A percentile compares a stretch with the other conserved stretches of the same genome.
Conservation (phyloP, 2,888 invertebrate species). For the Drosophila dives region DNA sequence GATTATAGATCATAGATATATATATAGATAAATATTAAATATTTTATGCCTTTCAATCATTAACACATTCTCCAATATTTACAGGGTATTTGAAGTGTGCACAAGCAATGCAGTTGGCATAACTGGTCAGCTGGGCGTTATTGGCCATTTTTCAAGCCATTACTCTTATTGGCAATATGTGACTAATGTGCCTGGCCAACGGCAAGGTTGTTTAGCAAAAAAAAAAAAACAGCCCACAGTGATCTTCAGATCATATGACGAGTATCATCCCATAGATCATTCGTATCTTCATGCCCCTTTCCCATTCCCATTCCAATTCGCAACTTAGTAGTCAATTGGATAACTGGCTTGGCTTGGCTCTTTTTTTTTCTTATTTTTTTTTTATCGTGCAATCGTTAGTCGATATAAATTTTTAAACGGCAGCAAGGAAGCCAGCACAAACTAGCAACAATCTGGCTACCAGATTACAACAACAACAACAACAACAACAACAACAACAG, state of each 20-base stretch:
- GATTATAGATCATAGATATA: not conserved
- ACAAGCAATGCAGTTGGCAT: conserved; percentile 5
- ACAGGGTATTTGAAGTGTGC: conserved; percentile 32
- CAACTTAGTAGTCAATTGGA: conserved; percentile 45
- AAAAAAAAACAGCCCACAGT: conserved; percentile 30
- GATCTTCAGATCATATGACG: conserved; percentile 9
- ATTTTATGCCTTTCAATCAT: not conserved
- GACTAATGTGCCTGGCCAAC: conserved; percentile 52
- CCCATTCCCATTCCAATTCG: conserved; percentile 17
- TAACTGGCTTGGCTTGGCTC: conserved; percentile 40
- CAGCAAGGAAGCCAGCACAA: conserved; percentile 43
- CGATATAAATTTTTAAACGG: conserved; percentile 55
- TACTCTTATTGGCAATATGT: conserved; percentile 39
- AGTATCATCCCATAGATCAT: conserved; percentile 47
- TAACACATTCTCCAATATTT: not conserved
- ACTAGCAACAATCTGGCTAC: conserved; percentile 46
- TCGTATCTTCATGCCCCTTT: conserved; percentile 9
- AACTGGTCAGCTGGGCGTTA: conserved; percentile 43
- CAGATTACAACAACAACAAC: conserved; percentile 43
- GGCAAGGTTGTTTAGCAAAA: conserved; percentile 57
- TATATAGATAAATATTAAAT: not conserved
- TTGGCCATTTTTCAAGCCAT: conserved; percentile 57
- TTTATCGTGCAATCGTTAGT: conserved; percentile 49
- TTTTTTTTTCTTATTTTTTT: conserved; percentile 6
- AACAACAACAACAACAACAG: conserved; percentile 45